Conservation (phyloP, 2,113 vertebrate genomes). For the Nothobranchius kuhntae region DNA sequence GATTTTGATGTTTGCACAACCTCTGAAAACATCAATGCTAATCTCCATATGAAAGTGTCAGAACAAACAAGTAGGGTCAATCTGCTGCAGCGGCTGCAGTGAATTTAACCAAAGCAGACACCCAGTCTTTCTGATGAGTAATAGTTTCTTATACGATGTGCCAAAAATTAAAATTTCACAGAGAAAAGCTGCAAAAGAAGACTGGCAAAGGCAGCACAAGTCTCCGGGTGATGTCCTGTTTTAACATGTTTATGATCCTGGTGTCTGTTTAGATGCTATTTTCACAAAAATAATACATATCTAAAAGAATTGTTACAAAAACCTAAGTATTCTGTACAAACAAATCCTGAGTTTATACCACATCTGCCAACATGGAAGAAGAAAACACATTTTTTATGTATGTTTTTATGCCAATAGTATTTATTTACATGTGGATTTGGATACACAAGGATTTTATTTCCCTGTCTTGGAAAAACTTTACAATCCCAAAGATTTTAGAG, state of each 20-base stretch:
- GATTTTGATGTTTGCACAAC: not conserved
- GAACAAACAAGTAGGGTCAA: not conserved
- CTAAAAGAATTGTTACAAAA: not conserved
- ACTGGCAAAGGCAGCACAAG: not conserved
- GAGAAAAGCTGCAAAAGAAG: not conserved
- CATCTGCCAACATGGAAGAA: not conserved
- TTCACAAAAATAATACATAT: not conserved
- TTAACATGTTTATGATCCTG: not conserved
- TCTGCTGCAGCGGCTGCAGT: too few relatives aligned
- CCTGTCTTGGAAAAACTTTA: not conserved
- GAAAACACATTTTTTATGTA: not conserved
- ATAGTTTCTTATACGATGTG: too few relatives aligned
- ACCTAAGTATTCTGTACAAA: not conserved
- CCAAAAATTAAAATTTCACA: not conserved
- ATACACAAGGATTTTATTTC: not conserved
- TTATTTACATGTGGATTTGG: not conserved
- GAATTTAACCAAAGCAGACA: not conserved
- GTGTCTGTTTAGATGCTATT: too few relatives aligned
- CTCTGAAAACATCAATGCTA: not conserved
- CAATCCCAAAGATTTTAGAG: too few relatives aligned
- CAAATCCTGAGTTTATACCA: not conserved
- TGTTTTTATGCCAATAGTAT: too few relatives aligned
- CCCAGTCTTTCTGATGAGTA: too few relatives aligned
- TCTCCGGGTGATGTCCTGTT: not conserved
- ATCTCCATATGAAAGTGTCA: not conserved